phyloP scores from a whole-genome alignment of 2,797 vertebrate genomes.

The Ptychadena robeensis region DNA sequence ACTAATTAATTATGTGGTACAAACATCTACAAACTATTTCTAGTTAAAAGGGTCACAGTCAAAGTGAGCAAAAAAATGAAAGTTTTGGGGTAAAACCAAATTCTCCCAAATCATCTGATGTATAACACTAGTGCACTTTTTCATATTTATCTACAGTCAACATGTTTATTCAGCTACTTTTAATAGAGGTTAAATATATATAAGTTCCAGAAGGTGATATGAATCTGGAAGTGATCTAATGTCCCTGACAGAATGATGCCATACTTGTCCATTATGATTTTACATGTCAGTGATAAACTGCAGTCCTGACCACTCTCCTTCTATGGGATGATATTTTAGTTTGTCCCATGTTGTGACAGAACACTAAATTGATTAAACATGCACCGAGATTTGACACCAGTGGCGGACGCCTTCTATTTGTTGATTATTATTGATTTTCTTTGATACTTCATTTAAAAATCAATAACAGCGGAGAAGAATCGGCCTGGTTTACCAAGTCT shows the following conservation, averaged over 20 bases:
- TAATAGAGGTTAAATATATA: not conserved
- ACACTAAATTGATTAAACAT: constrained; percentile 84
- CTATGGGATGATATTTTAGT: constrained; percentile 78
- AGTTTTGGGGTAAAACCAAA: not conserved
- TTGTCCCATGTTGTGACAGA: constrained; percentile 81
- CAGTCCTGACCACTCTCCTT: constrained; percentile 77
- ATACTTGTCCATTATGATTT: constrained; percentile 64
- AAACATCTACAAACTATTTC: not conserved
- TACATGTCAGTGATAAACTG: constrained; percentile 76
- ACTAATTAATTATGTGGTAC: not conserved
- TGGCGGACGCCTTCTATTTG: constrained; percentile 88
- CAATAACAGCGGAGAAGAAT: constrained; percentile 91
- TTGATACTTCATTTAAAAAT: constrained; percentile 98
- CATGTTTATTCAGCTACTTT: not conserved
- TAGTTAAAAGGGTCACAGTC: not conserved
- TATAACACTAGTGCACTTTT: not conserved
- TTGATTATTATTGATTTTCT: constrained; percentile 99
- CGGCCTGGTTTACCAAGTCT: constrained; percentile 91
- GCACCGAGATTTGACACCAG: constrained; percentile 82
- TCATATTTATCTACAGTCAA: not conserved
- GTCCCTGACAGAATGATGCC: constrained; percentile 58
- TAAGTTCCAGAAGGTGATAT: not conserved
- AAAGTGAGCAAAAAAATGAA: not conserved
- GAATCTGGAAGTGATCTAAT: constrained; percentile 51
- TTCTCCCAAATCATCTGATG: not conserved